These are phyloP conservation scores for Perithous albicinctus DNA, from an alignment of 2,888 invertebrate genomes.

Conservation along the genomic window DNA sequence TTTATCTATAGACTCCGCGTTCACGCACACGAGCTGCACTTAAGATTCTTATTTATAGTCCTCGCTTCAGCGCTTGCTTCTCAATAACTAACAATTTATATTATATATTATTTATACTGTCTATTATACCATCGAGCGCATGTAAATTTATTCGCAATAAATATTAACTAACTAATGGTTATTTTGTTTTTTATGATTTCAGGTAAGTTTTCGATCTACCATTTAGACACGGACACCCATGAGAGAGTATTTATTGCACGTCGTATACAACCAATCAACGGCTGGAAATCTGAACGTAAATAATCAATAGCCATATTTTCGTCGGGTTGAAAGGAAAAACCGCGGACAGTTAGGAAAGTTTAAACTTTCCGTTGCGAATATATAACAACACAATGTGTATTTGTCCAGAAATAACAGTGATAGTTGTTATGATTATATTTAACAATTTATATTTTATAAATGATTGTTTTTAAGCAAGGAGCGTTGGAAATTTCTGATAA, in stretches of 20 bases:
- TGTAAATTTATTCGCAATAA: not conserved
- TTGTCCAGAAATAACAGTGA: too few relatives aligned
- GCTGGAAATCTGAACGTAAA: not conserved
- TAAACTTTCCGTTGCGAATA: not conserved
- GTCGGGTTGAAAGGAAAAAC: not conserved
- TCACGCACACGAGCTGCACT: constrained; percentile 54
- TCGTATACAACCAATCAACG: not conserved
- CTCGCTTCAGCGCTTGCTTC: constrained; percentile 25
- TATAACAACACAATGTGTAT: not conserved
- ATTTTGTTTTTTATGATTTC: constrained; percentile 64
- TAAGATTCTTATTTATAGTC: constrained; percentile 63
- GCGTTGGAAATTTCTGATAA: too few relatives aligned
- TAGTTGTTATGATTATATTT: too few relatives aligned
- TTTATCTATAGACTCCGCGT: constrained; percentile 62
- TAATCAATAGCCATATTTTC: not conserved
- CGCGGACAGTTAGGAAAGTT: not conserved
- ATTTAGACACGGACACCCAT: not conserved
- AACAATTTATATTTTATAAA: too few relatives aligned
- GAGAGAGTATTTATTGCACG: not conserved
- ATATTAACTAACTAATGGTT: not conserved
- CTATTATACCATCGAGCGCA: not conserved
- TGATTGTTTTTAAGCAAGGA: too few relatives aligned
- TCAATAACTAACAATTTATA: constrained; percentile 15
- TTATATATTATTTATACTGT: constrained; percentile 16
- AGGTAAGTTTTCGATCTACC: constrained; percentile 68